These are phyloP conservation scores for Micropoecilia bifurca DNA, from an alignment of 2,797 vertebrate species.

Conservation along the genomic window DNA sequence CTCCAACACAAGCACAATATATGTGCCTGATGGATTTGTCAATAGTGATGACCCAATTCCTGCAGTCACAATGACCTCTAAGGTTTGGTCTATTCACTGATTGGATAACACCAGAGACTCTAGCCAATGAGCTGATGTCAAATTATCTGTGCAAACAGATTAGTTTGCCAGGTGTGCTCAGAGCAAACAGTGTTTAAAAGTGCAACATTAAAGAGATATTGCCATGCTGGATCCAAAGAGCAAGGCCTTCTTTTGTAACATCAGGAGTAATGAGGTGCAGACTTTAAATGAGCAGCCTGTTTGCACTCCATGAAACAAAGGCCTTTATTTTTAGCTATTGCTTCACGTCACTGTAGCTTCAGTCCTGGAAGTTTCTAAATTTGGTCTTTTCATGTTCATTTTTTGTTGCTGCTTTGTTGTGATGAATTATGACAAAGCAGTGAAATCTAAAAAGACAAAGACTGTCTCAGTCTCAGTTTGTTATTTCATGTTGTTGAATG, in stretches of 20 bases:
- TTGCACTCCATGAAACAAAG: neutral
- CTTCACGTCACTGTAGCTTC: neutral
- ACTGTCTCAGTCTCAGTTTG: neutral
- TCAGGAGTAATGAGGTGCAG: neutral
- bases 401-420: conserved; percentile 7
- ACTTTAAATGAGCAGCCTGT: neutral
- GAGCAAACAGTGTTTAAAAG: conserved; percentile 50
- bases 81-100: conserved; percentile 22
- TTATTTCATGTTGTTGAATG: neutral
- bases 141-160: conserved; percentile 54
- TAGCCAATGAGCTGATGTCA: conserved; percentile 60
- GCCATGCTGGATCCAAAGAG: conserved; percentile 12
- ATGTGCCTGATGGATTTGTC: conserved; percentile 32
- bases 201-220: conserved; percentile 15
- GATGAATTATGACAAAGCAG: conserved; percentile 16
- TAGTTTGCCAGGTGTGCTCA: conserved; percentile 43
- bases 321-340: conserved; percentile 1
- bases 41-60: conserved; percentile 48
- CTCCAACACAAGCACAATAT: neutral
- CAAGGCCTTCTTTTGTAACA: conserved; percentile 14
- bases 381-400: conserved; percentile 21
- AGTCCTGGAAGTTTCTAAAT: conserved; percentile 13
- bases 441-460: neutral
- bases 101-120: conserved; percentile 37
- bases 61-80: conserved; percentile 49